Conservation (phyloP, 2,888 invertebrate species). For the Aphodius granarius region DNA sequence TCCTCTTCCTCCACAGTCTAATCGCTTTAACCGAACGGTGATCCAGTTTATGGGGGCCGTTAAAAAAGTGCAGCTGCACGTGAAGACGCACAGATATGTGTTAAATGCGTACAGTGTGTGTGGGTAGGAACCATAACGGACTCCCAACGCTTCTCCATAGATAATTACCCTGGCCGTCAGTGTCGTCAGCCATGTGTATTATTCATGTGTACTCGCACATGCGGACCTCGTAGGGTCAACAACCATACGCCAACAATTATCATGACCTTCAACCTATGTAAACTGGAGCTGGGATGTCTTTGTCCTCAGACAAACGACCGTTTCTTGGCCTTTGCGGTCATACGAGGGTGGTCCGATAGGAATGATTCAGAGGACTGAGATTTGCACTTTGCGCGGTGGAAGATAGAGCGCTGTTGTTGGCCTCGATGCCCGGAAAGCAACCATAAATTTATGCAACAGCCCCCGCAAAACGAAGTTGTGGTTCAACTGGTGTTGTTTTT, state of each 20-base stretch:
- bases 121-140: neutral
- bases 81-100: neutral
- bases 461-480: neutral
- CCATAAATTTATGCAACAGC: neutral
- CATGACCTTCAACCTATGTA: slow-evolving; percentile 36
- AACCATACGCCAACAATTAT: slow-evolving; percentile 38
- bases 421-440: neutral
- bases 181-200: slow-evolving; percentile 12
- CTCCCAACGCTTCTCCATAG: neutral
- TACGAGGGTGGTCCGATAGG: neutral
- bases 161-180: neutral
- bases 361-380: neutral
- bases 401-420: neutral
- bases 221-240: slow-evolving; percentile 31
- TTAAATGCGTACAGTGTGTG: slow-evolving; percentile 6
- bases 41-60: neutral
- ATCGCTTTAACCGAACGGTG: neutral
- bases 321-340: neutral
- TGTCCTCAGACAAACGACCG: neutral
- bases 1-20: neutral
- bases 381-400: neutral
- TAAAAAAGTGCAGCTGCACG: neutral
- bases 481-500: no score
- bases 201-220: slow-evolving; percentile 34
- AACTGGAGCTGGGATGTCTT: neutral